Evolutionary conservation across 2,888 invertebrate genomes (phyloP), one percentile per base, ranked within the genome.

Genomic region (Habroteleia sp.): DNA sequence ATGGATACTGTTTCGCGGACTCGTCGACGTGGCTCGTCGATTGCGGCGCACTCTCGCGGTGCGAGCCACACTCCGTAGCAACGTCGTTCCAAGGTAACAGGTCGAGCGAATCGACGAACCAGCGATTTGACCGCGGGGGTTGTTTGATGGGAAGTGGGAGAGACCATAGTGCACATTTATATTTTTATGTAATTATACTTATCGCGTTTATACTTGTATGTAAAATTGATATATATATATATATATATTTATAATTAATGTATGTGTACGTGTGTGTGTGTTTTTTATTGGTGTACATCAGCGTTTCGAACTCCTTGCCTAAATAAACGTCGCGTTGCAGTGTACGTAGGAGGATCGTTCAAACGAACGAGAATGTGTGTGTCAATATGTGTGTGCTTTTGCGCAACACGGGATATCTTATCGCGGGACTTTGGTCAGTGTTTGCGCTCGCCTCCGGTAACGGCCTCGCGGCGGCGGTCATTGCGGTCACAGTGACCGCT

Each of bases 291-390:
- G 81, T 84, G 82, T 85, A 84, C 84, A 85, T 83, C 83, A 88
- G 88, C 88, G 88, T 88, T 88, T 87, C 87, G 88, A 88, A 88
- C 88, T 88, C 88, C 85, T 86, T 88, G 88, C 88, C 81, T 82
- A 77, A 87, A 79, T 77, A 84, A 87, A 85, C 80, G 75, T 72
- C 74, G 72, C 76, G 73, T 78, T 72, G 72, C 63, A 25, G 76
- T 66, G 60, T 72, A 44, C 33, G 54, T 46, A 54, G 71, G 71
- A 71, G 54, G 37, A 54, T 56, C 39, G 62, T 54, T 56, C 71
- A 16, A 50, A 6, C 5, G 44, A 60, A 69, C 58, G 58, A 50
- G 16, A 10, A 42, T 60, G 20, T 62, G 54, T 66, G 27, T 46
- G 14, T 46, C 23, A 48, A 10, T 37, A 11, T 23, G 16, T 27